Evolutionary conservation across 2,113 vertebrate genomes (phyloP).

Genomic region (Leiothrix lutea): DNA sequence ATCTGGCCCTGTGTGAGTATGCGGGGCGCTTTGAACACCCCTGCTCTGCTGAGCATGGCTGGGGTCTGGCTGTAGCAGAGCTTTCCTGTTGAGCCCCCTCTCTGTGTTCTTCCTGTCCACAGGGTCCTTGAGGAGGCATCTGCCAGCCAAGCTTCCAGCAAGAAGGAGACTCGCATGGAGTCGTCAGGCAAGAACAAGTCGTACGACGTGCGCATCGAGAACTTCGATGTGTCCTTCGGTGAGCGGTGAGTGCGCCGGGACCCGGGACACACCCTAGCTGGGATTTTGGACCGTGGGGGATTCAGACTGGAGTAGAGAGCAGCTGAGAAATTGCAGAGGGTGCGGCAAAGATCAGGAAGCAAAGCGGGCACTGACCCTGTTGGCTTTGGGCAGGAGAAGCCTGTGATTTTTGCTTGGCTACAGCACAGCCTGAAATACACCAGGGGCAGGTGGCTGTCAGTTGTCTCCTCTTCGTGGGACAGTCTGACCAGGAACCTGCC

Average conservation of each 20-base stretch:
- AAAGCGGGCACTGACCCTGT: not conserved
- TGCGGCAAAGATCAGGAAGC: not conserved
- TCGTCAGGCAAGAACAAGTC: constrained; percentile 95
- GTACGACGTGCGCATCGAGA: constrained; percentile 95
- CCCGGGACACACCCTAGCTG: not conserved
- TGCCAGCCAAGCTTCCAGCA: constrained; percentile 95
- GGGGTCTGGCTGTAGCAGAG: not conserved
- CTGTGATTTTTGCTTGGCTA: not conserved
- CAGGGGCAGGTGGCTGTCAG: rapidly evolving
- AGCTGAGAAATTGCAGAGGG: not conserved
- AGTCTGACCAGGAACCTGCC: not conserved
- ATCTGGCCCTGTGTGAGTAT: constrained; percentile 77
- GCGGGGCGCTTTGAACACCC: not conserved
- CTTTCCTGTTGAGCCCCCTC: not conserved
- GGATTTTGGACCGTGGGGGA: not conserved
- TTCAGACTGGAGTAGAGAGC: not conserved
- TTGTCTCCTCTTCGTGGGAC: not conserved
- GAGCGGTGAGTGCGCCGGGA: constrained; percentile 83
- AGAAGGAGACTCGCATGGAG: constrained; percentile 92
- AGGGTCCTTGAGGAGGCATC: constrained; percentile 96
- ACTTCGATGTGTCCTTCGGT: constrained; percentile 97
- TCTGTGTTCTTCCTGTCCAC: not conserved
- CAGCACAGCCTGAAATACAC: not conserved
- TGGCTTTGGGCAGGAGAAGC: not conserved
- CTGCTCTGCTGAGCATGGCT: not conserved